Base-by-base conservation (phyloP, 2,113 vertebrate genomes). In the Gnathonemus echidnorhynchus region DNA sequence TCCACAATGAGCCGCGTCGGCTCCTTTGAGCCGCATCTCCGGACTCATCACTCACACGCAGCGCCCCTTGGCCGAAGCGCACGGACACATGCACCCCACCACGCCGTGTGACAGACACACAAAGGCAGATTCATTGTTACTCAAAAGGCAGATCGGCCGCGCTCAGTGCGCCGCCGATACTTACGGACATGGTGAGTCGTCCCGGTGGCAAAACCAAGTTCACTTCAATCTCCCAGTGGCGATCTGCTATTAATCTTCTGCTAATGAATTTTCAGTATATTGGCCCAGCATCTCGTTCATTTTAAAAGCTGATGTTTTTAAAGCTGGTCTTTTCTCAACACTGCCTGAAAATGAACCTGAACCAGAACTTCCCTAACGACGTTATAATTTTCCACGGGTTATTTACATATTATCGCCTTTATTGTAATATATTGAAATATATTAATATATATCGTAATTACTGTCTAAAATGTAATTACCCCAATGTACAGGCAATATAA, bases 101-200 rank as follows among this genome's bases (percentile, higher is more conserved):
- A 35, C 74, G 74, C 1, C 35, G 74, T 7, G 74, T 92, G 92
- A 91, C 91, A 91, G 92, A 74, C 95, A 95, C 95, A 95, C 94
- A 95, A 95, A 95, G 93, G 92, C 91, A 90, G 90, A 91, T 92
- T 94, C 90, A 91, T 93, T 93, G 94, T 94, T 91, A 94, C 95
- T 96, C 66, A 92, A 91, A 94, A 93, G 92, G 94, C 89, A 46
- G 92, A 95, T 95, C 94, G 95, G 95, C 94, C 92, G 93, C 94
- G 94, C 91, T 91, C 88, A 45, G 93, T 92, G 93, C 92, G 92
- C 92, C 90, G 93, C 19, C 53, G 19, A 56, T 56, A 62, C 56
- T 62, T 62, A 62, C 24, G 56, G 56, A n/a, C 56, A 9, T 94
- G 62, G 62, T 31, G 3, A 70, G 27, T 70, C 62, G n/a, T 27